Conservation (phyloP, 2,888 invertebrate species). For the Opisthograptis luteolata region DNA sequence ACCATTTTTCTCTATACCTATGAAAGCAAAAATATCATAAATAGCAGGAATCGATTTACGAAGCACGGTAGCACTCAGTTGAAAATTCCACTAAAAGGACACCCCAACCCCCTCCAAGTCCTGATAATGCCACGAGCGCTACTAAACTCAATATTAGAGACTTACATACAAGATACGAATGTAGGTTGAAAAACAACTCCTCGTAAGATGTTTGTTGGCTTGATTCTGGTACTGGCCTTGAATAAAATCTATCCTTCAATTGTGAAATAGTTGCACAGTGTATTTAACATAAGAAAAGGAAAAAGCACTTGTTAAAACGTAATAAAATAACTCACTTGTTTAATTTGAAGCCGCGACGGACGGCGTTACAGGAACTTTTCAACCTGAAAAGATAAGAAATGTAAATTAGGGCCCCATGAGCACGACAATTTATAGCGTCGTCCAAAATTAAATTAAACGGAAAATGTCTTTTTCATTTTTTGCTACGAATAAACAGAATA, state of each 20-base stretch:
- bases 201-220: too few species aligned
- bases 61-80: too few species aligned
- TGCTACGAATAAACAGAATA: background rate
- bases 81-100: too few species aligned
- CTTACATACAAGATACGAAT: too few species aligned
- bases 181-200: too few species aligned
- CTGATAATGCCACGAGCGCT: too few species aligned
- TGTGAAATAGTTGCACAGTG: background rate
- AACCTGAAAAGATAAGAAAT: conserved; percentile 68
- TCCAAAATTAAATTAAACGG: conserved; percentile 45
- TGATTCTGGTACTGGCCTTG: too few species aligned
- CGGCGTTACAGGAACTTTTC: conserved; percentile 75
- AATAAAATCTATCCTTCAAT: background rate
- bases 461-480: conserved; percentile 34
- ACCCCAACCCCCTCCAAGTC: too few species aligned
- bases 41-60: too few species aligned
- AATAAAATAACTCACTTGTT: conserved; percentile 63
- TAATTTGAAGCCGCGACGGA: conserved; percentile 67
- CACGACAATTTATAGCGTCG: conserved; percentile 44
- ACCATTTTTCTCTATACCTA: too few species aligned
- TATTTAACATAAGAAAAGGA: background rate
- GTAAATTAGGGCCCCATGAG: conserved; percentile 45
- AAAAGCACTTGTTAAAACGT: conserved; percentile 17
- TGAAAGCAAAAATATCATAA: too few species aligned
- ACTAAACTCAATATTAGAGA: too few species aligned